A percentile compares a stretch with the other conserved stretches of the same genome.
Conservation (phyloP, 2,113 vertebrate genomes). For the Raja brachyura region DNA sequence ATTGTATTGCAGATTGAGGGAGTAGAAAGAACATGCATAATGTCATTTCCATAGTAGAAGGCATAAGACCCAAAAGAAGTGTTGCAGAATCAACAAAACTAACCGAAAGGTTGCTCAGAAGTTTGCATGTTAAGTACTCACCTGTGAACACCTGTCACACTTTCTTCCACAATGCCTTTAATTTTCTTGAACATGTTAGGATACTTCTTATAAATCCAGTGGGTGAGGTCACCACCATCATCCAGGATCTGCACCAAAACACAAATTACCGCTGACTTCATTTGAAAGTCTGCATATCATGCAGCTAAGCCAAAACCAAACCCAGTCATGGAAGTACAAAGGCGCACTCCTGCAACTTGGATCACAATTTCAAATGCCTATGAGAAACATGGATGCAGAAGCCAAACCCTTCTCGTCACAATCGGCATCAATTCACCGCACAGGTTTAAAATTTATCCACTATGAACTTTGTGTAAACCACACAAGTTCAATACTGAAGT, state of each 20-base stretch:
- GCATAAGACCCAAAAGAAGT: not conserved
- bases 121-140: conserved; percentile 44
- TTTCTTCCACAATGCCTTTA: conserved; percentile 98
- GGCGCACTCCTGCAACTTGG: not conserved
- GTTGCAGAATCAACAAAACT: not conserved
- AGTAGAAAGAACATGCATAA: not conserved
- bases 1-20: not conserved
- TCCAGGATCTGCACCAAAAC: conserved; percentile 77
- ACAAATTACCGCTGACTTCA: not conserved
- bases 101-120: not conserved
- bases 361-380: not conserved
- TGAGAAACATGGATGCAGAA: not conserved
- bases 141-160: conserved; percentile 96
- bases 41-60: not conserved
- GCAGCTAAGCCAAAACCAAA: not conserved
- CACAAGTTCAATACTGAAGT: not conserved
- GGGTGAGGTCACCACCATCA: conserved; percentile 92
- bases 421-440: not conserved
- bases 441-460: not conserved
- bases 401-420: not conserved
- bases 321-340: not conserved
- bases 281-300: not conserved
- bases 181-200: conserved; percentile 99
- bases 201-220: conserved; percentile 99
- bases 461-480: not conserved